Evolutionary conservation across 92 coral and sea anemone species (phyloP), one percentile per base, ranked within the genome.

Genomic region (Porites evermanni): DNA sequence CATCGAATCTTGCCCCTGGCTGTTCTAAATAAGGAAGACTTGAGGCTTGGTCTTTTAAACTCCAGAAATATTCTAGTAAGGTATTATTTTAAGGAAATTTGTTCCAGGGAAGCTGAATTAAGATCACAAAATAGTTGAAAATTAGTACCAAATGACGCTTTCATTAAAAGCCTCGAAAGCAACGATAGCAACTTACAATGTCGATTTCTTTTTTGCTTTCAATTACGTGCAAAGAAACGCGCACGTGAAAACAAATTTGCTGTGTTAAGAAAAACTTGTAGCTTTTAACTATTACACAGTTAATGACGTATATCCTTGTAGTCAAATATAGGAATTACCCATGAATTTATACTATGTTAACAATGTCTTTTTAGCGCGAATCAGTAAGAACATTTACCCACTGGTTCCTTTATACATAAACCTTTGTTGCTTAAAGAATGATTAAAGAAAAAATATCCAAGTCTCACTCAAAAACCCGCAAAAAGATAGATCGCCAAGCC

Each of bases 321-420:
- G 75, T 12, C 67, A 80, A 68, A 80, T 26, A 68, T 21, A 80
- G 86, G 69, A 56, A 70, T 81, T 81, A 26, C 56, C 69, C 77
- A 81, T 53, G 5, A 32, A 56, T 58, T 38, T 16, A 32, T 70
- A 14, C 29, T n/a, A 32, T 29, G 86, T 53, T 26, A 52, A 70
- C 38, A 20, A 52, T 66, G 66, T 23, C 58, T 63, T 61, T 61
- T 58, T 21, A 6, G 70, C 26, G 21, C 4, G 8, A 10, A 13
- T 56, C 56, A 23, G 12, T 51, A 53, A 9, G 11, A 11, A 12
- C 70, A 74, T 9, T 2, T 3, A 20, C 64, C 38, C 79, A 53
- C 12, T 16, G 63, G n/a, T 8, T 74, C 19, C 2, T 5, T 14
- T 23, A 70, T 20, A 53, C 84, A 4, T 1, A 16, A 23, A 23